A percentile compares a stretch with the other conserved stretches of the same genome.
Evolutionary conservation across 2,888 invertebrate genomes (phyloP).

Genomic region (Sipunculus nudus): DNA sequence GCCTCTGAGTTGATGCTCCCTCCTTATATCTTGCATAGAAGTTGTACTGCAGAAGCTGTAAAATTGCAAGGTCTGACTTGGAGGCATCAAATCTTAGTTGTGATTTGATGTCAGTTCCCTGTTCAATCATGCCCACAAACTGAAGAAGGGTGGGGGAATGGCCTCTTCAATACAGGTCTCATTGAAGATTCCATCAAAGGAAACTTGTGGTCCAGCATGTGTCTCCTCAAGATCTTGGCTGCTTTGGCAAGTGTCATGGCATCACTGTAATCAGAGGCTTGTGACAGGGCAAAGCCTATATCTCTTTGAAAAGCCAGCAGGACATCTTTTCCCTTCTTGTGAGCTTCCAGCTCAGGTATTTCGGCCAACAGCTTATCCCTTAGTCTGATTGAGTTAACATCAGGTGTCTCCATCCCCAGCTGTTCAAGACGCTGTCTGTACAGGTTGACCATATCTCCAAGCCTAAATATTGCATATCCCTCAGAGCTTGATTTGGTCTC

Average conservation of each 20-base stretch:
- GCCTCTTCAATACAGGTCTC: conserved; percentile 25
- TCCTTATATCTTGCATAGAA: conserved; percentile 17
- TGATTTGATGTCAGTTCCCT: conserved; percentile 27
- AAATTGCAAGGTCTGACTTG: conserved; percentile 23
- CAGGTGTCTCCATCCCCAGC: conserved; percentile 18
- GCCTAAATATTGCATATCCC: conserved; percentile 24
- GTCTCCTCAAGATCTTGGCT: conserved; percentile 35
- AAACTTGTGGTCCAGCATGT: conserved; percentile 29
- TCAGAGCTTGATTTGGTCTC: conserved; percentile 22
- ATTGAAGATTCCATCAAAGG: conserved; percentile 29
- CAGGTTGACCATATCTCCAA: conserved; percentile 29
- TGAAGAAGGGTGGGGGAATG: conserved; percentile 27
- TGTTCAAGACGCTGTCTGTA: conserved; percentile 33
- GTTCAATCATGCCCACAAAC: conserved; percentile 22
- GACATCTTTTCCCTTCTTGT: conserved; percentile 30
- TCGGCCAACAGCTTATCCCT: conserved; percentile 27
- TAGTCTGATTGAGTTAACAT: conserved; percentile 21
- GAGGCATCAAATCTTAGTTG: conserved; percentile 21
- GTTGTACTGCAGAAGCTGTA: conserved; percentile 29
- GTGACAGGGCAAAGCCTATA: conserved; percentile 29
- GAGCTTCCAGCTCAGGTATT: conserved; percentile 29
- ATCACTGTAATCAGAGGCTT: conserved; percentile 17
- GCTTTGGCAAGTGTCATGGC: conserved; percentile 39
- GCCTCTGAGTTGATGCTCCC: conserved; percentile 4
- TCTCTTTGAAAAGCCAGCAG: conserved; percentile 35